Conservation (phyloP, 2,113 vertebrate species). For the Mus pahari region DNA sequence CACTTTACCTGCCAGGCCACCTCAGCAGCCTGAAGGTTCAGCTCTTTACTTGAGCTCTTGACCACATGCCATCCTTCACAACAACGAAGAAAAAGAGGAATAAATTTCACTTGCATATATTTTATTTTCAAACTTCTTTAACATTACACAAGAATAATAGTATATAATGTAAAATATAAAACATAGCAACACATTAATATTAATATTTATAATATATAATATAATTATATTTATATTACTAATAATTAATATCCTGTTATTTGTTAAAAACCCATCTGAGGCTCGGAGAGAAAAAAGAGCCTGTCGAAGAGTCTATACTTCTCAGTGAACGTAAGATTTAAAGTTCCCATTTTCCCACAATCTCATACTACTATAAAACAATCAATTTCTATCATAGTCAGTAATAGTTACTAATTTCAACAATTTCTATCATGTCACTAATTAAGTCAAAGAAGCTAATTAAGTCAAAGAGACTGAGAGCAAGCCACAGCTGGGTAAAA, state of each 20-base stretch:
- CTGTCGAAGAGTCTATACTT: not conserved
- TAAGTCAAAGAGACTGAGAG: not conserved
- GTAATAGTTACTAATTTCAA: not conserved
- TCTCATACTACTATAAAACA: slow-evolving; percentile 26
- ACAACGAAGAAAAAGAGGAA: slow-evolving; percentile 33
- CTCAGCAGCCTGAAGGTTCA: not conserved
- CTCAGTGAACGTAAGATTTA: slow-evolving; percentile 27
- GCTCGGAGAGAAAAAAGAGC: not conserved
- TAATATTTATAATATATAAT: not conserved
- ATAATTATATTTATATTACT: no score
- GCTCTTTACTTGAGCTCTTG: not conserved
- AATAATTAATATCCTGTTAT: not conserved
- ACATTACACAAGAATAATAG: not conserved
- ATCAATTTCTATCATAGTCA: not conserved
- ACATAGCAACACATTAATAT: not conserved
- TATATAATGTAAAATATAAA: not conserved
- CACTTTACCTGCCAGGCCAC: not conserved
- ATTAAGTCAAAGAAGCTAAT: slow-evolving; percentile 39
- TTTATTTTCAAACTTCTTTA: not conserved
- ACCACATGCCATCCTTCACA: not conserved
- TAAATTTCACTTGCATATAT: slow-evolving; percentile 8
- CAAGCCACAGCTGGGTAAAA: slow-evolving; percentile 26
- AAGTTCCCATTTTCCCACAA: not conserved
- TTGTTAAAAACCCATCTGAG: not conserved
- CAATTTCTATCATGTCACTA: slow-evolving; percentile 24